Conservation (phyloP, 2,888 invertebrate species). For the Trissolcus japonicus region DNA sequence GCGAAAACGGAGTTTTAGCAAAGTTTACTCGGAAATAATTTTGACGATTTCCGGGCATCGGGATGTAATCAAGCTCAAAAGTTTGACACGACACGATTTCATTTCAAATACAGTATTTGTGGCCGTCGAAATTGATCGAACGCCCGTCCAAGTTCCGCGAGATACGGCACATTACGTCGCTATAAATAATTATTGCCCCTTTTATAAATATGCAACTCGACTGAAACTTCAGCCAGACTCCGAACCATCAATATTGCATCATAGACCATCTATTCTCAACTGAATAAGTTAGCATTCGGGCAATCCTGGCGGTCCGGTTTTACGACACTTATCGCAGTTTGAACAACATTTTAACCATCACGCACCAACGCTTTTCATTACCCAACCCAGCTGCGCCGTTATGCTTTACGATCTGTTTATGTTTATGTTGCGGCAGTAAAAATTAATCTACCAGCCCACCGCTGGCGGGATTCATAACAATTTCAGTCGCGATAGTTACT, state of each 20-base stretch:
- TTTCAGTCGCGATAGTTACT: too few species aligned
- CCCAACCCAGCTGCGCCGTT: conserved; percentile 4
- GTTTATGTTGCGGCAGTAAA: neutral
- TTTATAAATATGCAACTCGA: too few species aligned
- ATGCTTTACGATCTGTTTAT: conserved; percentile 15
- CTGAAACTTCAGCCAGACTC: too few species aligned
- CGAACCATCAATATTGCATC: conserved; percentile 17
- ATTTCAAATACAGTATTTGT: too few species aligned
- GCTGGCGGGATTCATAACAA: too few species aligned
- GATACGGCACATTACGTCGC: neutral
- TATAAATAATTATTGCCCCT: too few species aligned
- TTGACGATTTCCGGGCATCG: too few species aligned
- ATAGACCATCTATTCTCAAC: conserved; percentile 4
- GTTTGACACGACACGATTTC: too few species aligned
- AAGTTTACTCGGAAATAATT: too few species aligned
- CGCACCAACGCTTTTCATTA: neutral
- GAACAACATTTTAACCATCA: conserved; percentile 12
- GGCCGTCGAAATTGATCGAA: too few species aligned
- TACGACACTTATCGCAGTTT: conserved; percentile 19
- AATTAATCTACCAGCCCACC: neutral
- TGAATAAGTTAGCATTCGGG: conserved; percentile 25
- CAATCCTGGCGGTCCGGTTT: conserved; percentile 13
- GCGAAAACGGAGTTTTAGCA: too few species aligned
- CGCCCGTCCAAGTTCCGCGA: neutral
- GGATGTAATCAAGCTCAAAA: too few species aligned